A percentile compares a stretch with the other conserved stretches of the same genome.
These are phyloP conservation scores for Pungitius pungitius DNA, from an alignment of 2,113 vertebrate species.

Conservation along the genomic window DNA sequence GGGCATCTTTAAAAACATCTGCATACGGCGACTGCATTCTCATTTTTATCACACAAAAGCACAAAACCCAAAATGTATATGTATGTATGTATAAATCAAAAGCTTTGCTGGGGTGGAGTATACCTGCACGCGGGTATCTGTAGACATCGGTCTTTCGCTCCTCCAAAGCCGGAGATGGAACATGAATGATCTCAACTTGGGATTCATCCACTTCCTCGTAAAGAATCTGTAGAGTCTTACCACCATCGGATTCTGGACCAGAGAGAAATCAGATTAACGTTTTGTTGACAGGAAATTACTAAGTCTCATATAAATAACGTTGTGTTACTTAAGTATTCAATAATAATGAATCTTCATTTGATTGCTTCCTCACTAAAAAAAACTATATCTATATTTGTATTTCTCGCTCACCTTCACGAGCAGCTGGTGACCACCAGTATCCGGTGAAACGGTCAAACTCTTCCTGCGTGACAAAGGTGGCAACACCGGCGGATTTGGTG, in stretches of 20 bases:
- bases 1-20: not conserved
- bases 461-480: constrained; percentile 96
- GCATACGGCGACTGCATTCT: not conserved
- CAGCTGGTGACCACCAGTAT: constrained; percentile 94
- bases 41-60: not conserved
- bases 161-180: constrained; percentile 92
- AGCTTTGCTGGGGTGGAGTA: not conserved
- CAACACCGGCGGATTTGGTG: constrained; percentile 90
- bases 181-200: constrained; percentile 93
- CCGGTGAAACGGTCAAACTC: constrained; percentile 96
- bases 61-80: not conserved
- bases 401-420: constrained; percentile 82
- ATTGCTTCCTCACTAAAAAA: not conserved
- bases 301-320: not conserved
- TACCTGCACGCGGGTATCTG: constrained; percentile 91
- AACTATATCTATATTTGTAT: not conserved
- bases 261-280: not conserved
- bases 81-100: not conserved
- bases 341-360: not conserved
- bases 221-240: constrained; percentile 86
- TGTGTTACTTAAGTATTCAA: not conserved
- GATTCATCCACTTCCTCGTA: constrained; percentile 90
- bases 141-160: constrained; percentile 93
- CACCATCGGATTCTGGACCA: constrained; percentile 82
- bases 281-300: not conserved